Base-by-base conservation (phyloP, 2,113 vertebrate species). In the Corythornis cristatus region DNA sequence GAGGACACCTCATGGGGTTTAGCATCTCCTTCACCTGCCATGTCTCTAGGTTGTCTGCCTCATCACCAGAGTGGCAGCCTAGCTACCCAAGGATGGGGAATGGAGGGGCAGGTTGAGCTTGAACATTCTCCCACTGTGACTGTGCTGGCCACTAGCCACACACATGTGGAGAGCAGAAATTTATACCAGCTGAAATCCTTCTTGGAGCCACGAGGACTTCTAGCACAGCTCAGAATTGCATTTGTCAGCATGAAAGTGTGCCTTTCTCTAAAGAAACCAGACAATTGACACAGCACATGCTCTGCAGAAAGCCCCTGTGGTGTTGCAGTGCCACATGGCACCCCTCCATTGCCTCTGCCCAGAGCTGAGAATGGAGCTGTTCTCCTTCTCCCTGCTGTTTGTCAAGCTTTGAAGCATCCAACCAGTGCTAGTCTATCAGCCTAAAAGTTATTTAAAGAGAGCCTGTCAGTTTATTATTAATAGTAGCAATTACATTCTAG, bases 401-500 rank as follows among this genome's bases (percentile, higher is more conserved):
- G 78, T 85, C 92, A 80, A 83, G 88, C 78, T 93, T 79, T 13
- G 79, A 83, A 75, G 85, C 87, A 94, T 54, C 89, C 85, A 89
- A 66, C 58, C 4, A 2, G 85, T 76, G 83, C 82, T 12, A 87
- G 71, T 76, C 87, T 62, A 61, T 89, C 85, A 80, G 85, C 64
- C 67, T 82, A 43, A 80, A 45, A 79, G 67, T 91, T 96, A 93
- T 80, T 95, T 93, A 89, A 95, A 89, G 75, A 75, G 48, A 96
- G 64, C 42, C 75, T 89, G 88, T 67, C 93, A 91, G 51, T 85
- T 85, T 91, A 91, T 91, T 93, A 94, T 91, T 91, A 94, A 93
- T 83, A 93, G 78, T 17, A 88, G 78, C 89, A 96, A 96, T 93
- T 89, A 93, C 72, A 80, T 85, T 87, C 76, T 35, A 88, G 82